phyloP scores from a whole-genome alignment of 2,113 vertebrate species.

The Sinocyclocheilus anophthalmus region DNA sequence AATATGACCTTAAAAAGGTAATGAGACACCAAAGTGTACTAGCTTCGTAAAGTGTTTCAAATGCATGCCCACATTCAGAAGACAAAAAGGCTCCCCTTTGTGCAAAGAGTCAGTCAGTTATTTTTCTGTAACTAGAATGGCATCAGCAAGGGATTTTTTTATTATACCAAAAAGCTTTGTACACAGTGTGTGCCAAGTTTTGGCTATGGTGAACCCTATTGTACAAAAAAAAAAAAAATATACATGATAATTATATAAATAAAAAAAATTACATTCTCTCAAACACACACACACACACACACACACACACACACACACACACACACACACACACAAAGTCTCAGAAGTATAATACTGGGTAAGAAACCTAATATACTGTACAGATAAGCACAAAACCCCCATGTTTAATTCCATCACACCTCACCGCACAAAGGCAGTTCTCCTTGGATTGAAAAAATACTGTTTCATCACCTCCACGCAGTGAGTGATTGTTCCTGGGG shows the following conservation, averaged over 20 bases:
- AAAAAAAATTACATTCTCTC: neutral
- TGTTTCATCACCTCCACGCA: slow-evolving; percentile 38
- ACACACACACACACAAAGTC: no score
- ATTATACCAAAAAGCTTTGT: neutral
- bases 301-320: no score
- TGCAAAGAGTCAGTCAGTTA: neutral
- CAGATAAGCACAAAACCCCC: neutral
- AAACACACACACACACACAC: no score
- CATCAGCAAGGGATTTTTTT: neutral
- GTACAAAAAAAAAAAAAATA: no score
- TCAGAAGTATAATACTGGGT: neutral
- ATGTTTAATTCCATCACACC: slow-evolving; percentile 35
- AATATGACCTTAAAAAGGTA: neutral
- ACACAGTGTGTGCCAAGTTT: neutral
- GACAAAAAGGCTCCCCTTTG: neutral
- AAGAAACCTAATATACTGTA: slow-evolving; percentile 16
- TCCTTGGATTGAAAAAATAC: slow-evolving; percentile 40
- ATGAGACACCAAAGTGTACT: neutral
- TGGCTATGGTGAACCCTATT: neutral
- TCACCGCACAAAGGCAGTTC: slow-evolving; percentile 43
- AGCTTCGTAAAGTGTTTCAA: neutral
- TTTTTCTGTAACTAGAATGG: neutral
- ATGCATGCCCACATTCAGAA: neutral
- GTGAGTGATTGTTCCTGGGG: slow-evolving; percentile 36
- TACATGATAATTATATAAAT: no score